These are phyloP conservation scores for Ophioninae sp. DNA, from an alignment of 2,888 invertebrate genomes.

Conservation along the genomic window DNA sequence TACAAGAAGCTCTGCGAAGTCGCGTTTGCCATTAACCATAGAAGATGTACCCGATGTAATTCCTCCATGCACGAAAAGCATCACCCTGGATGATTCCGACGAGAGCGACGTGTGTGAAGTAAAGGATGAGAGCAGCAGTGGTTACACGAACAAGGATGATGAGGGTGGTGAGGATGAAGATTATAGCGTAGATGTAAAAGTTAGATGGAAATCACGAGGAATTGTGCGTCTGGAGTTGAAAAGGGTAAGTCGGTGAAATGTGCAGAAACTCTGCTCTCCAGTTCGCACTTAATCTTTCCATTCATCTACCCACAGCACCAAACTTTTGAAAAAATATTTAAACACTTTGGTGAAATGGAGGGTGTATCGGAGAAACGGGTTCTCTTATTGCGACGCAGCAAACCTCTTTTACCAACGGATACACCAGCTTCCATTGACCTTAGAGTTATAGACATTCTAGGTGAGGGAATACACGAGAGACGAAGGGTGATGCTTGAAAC, in stretches of 20 bases:
- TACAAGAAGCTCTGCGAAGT: not conserved
- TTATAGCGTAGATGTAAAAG: conserved; percentile 57
- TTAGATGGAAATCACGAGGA: conserved; percentile 58
- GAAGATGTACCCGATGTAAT: not conserved
- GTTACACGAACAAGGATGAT: not conserved
- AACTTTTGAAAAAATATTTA: conserved; percentile 58
- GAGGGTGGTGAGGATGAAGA: conserved; percentile 42
- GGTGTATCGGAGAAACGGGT: conserved; percentile 57
- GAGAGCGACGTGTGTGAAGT: not conserved
- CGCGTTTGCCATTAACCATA: not conserved
- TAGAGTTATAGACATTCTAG: conserved; percentile 60
- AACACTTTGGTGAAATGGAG: conserved; percentile 55
- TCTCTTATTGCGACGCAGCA: conserved; percentile 39
- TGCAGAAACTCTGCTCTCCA: no score
- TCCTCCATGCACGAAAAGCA: not conserved
- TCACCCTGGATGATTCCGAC: not conserved
- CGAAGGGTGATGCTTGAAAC: not conserved
- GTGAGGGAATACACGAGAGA: conserved; percentile 29
- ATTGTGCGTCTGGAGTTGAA: conserved; percentile 45
- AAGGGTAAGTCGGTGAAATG: conserved; percentile 31
- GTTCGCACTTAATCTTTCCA: not conserved
- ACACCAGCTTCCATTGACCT: conserved; percentile 61
- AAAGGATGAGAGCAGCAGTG: not conserved
- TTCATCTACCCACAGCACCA: conserved; percentile 48
- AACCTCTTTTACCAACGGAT: conserved; percentile 45